Conservation (phyloP, 2,113 vertebrate genomes). For the Pristiophorus japonicus region DNA sequence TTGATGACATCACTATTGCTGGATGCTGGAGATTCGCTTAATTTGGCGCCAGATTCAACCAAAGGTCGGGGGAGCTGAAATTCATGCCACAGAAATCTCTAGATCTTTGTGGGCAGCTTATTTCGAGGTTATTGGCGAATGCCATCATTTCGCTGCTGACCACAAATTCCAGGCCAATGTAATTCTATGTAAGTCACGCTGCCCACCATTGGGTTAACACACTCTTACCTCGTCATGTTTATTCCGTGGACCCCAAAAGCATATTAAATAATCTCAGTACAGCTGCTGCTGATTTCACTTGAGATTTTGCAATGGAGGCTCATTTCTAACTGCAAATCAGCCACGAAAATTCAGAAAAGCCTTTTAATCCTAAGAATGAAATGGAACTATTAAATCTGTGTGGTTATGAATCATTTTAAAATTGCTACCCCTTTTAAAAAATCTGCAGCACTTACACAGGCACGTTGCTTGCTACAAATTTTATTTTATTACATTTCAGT, state of each 20-base stretch:
- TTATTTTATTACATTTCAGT: conserved; percentile 37
- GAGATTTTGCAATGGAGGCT: background rate
- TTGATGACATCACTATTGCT: too few relatives aligned
- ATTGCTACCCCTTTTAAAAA: conserved; percentile 11
- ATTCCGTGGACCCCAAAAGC: background rate
- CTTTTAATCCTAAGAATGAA: conserved; percentile 32
- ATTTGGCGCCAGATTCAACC: too few relatives aligned
- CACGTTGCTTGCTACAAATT: conserved; percentile 23
- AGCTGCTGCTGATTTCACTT: conserved; percentile 29
- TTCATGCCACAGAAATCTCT: too few relatives aligned
- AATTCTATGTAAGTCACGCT: background rate
- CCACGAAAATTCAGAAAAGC: conserved; percentile 28
- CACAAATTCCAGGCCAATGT: background rate
- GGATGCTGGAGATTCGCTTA: too few relatives aligned
- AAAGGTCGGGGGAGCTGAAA: too few relatives aligned
- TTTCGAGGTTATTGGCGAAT: too few relatives aligned
- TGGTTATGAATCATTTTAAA: conserved; percentile 26
- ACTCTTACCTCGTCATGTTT: background rate
- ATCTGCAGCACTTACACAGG: conserved; percentile 22
- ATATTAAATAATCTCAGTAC: background rate
- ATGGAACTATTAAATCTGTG: conserved; percentile 22
- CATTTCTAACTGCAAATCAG: conserved; percentile 29
- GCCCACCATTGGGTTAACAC: background rate
- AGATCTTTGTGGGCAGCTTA: too few relatives aligned
- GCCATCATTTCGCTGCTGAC: too few relatives aligned